A percentile compares a stretch with the other conserved stretches of the same genome.
phyloP scores from a whole-genome alignment of 2,888 invertebrate genomes.

The Lamellibrachia columna region DNA sequence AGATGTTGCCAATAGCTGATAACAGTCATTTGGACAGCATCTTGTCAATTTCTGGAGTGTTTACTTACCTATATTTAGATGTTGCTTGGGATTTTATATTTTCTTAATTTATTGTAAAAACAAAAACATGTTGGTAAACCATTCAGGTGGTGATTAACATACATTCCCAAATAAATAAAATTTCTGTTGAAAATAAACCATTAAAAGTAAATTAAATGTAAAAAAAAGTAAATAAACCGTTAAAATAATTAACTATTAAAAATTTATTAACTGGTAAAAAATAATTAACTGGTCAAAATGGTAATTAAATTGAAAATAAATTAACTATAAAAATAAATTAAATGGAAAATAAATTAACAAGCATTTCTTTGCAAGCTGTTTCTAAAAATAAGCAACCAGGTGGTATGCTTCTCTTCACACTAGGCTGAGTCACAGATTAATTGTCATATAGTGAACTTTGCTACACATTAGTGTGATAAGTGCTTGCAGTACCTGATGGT shows the following conservation, averaged over 20 bases:
- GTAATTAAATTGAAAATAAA: no score
- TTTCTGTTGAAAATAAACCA: neutral
- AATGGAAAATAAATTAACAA: neutral
- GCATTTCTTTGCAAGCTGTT: neutral
- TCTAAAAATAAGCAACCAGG: neutral
- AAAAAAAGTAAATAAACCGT: no score
- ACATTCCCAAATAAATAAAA: neutral
- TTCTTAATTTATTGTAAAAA: neutral
- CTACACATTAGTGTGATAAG: neutral
- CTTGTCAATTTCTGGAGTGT: neutral
- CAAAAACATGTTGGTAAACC: neutral
- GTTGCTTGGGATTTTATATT: neutral
- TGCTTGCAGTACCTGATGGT: neutral
- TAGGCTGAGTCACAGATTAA: no score
- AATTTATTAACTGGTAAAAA: no score
- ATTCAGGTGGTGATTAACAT: neutral
- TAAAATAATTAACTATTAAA: no score
- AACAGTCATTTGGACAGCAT: neutral
- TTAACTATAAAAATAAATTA: neutral
- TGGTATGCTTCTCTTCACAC: neutral
- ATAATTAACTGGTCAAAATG: no score
- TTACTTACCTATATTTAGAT: neutral
- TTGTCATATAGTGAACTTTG: neutral
- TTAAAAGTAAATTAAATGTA: no score
- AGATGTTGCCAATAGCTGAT: neutral